phyloP scores from a whole-genome alignment of 1,140 invertebrate species.

The Pseudomyrmex sp. region DNA sequence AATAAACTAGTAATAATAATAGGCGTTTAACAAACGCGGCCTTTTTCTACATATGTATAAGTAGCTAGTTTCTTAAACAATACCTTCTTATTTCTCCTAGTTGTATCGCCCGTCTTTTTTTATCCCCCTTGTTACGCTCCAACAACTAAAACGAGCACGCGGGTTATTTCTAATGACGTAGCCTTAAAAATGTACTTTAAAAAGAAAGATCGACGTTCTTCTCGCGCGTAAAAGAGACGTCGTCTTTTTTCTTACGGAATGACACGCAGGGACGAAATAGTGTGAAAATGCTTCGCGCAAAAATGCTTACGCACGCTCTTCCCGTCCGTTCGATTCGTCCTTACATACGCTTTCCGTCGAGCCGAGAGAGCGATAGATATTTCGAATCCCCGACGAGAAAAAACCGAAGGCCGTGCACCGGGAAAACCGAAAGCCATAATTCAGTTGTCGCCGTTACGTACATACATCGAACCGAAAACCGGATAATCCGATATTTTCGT shows the following conservation, averaged over 20 bases:
- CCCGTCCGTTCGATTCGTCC: conserved; percentile 1
- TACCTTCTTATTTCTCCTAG: background rate
- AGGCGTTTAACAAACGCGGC: conserved; percentile 19
- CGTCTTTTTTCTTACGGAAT: background rate
- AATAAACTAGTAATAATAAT: conserved; percentile 7
- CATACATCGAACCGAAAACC: background rate
- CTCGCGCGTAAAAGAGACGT: background rate
- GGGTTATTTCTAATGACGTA: conserved; percentile 1
- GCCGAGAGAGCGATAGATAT: conserved; percentile 30
- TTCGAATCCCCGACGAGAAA: conserved; percentile 15
- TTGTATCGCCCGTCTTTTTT: background rate
- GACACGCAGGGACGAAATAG: conserved; percentile 1
- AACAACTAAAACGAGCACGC: conserved; percentile 24
- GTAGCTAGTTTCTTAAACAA: conserved; percentile 23
- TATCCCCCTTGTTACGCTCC: background rate
- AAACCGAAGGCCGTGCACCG: conserved; percentile 17
- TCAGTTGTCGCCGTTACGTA: conserved; percentile 26
- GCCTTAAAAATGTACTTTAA: conserved; percentile 2
- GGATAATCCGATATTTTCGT: conserved; percentile 36
- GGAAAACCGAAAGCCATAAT: conserved; percentile 42
- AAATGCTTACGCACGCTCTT: background rate
- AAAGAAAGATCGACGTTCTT: background rate
- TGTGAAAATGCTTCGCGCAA: conserved; percentile 7
- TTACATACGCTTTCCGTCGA: background rate
- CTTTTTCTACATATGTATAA: background rate